Percentiles rank a stretch among this genome's conserved stretches.
phyloP scores from a whole-genome alignment of 1,140 invertebrate species.

The Neoseiulus cucumeris region DNA sequence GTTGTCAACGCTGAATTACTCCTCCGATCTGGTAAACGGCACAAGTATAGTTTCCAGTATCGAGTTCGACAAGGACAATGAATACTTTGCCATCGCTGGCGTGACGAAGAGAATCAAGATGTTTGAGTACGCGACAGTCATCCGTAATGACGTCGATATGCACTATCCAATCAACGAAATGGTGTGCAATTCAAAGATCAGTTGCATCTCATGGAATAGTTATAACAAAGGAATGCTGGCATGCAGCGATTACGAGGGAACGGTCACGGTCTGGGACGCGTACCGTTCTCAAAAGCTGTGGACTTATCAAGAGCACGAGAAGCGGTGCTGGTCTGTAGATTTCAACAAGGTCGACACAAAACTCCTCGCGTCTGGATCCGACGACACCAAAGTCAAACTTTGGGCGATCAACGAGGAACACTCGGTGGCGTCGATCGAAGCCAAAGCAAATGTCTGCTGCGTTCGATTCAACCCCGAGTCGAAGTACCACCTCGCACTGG shows the following conservation, averaged over 20 bases:
- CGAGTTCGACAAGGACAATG: conserved; percentile 90
- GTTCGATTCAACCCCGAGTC: conserved; percentile 84
- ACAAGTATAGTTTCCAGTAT: conserved; percentile 86
- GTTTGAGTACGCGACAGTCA: conserved; percentile 65
- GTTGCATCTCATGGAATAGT: conserved; percentile 80
- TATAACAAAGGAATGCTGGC: conserved; percentile 74
- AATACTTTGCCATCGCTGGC: conserved; percentile 87
- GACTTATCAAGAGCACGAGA: conserved; percentile 68
- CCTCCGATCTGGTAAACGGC: conserved; percentile 63
- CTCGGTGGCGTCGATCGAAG: conserved; percentile 65
- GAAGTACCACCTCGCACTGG: conserved; percentile 67
- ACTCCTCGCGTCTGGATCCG: conserved; percentile 75
- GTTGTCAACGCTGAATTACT: conserved; percentile 71
- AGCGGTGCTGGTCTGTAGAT: conserved; percentile 88
- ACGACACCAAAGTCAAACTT: conserved; percentile 81
- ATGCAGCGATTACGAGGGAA: conserved; percentile 88
- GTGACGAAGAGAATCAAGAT: conserved; percentile 82
- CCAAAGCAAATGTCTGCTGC: conserved; percentile 86
- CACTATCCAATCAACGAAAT: conserved; percentile 85
- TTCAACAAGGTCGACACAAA: conserved; percentile 80
- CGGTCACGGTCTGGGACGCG: conserved; percentile 81
- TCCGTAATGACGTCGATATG: conserved; percentile 60
- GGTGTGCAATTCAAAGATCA: conserved; percentile 81
- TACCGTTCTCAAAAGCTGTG: conserved; percentile 45
- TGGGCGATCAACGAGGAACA: conserved; percentile 73